A percentile compares a stretch with the other conserved stretches of the same genome.
phyloP scores from a whole-genome alignment of 1,140 invertebrate species.

The Calephelis nemesis region DNA sequence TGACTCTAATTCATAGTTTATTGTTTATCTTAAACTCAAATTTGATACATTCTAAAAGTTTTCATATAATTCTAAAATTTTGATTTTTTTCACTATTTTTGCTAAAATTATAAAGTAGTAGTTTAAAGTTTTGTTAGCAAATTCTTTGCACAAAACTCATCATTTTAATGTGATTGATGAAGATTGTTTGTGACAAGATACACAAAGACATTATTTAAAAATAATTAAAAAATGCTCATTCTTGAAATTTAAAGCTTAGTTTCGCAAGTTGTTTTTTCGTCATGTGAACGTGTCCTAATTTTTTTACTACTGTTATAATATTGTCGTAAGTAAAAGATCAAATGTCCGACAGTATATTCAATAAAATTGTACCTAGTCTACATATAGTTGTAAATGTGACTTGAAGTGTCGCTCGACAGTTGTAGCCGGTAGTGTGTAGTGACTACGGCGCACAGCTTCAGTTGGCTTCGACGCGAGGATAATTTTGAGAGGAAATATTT shows the following conservation, averaged over 20 bases:
- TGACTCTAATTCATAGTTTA: too few relatives aligned
- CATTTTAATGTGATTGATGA: too few relatives aligned
- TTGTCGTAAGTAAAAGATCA: slow-evolving; percentile 15
- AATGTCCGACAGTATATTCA: slow-evolving; percentile 18
- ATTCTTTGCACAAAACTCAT: too few relatives aligned
- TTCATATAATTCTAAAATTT: too few relatives aligned
- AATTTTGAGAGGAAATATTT: slow-evolving; percentile 44
- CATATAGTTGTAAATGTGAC: slow-evolving; percentile 47
- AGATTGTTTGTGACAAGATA: too few relatives aligned
- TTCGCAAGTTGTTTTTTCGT: neutral
- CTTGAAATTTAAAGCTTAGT: neutral
- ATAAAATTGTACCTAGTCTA: slow-evolving; percentile 4
- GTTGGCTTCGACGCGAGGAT: slow-evolving; percentile 64
- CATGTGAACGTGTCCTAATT: neutral
- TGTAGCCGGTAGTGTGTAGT: slow-evolving; percentile 71
- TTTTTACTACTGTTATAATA: slow-evolving; percentile 18
- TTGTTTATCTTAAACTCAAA: too few relatives aligned
- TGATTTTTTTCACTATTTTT: too few relatives aligned
- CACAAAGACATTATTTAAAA: too few relatives aligned
- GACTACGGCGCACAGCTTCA: slow-evolving; percentile 70
- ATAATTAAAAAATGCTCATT: too few relatives aligned
- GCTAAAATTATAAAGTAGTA: too few relatives aligned
- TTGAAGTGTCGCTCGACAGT: slow-evolving; percentile 76
- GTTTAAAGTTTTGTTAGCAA: too few relatives aligned
- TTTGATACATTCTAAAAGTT: too few relatives aligned